Evolutionary conservation across 53 echinoderm and acorn worm species (phyloP).

Genomic region (Mesocentrotus franciscanus): DNA sequence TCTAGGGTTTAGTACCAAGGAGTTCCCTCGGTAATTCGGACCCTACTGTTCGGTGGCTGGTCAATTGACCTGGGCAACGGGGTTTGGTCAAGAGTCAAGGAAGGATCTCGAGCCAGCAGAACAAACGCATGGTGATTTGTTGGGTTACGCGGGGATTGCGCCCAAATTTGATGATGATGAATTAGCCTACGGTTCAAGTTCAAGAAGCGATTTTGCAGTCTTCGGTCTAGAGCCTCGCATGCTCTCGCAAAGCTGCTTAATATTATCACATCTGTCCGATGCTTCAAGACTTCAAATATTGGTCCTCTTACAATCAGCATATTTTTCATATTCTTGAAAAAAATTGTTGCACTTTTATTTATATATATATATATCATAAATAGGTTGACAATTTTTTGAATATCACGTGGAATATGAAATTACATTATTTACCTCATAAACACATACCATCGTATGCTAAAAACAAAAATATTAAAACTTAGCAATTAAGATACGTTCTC

Average conservation of each 20-base stretch:
- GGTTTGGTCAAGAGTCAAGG: constrained; percentile 35
- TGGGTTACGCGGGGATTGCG: constrained; percentile 9
- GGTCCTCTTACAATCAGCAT: neutral
- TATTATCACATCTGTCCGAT: neutral
- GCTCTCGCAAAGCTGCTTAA: neutral
- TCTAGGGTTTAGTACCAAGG: neutral
- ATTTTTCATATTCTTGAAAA: neutral
- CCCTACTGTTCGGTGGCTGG: constrained; percentile 40
- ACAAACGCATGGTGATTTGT: constrained; percentile 22
- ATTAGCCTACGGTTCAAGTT: neutral
- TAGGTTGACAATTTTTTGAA: no score
- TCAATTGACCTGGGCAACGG: constrained; percentile 44
- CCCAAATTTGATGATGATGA: constrained; percentile 50
- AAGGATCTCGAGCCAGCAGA: neutral
- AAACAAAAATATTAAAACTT: no score
- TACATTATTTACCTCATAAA: no score
- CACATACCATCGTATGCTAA: no score
- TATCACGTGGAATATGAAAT: no score
- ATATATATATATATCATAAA: no score
- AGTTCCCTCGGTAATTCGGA: constrained; percentile 26
- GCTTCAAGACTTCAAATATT: neutral
- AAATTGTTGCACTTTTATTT: neutral
- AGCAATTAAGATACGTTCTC: no score
- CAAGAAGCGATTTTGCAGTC: constrained; percentile 16
- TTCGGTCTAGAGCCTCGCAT: neutral